Percentiles rank a stretch among this genome's conserved stretches.
These are phyloP conservation scores for Antheraea yamamai DNA, from an alignment of 2,888 invertebrate species.

Conservation along the genomic window DNA sequence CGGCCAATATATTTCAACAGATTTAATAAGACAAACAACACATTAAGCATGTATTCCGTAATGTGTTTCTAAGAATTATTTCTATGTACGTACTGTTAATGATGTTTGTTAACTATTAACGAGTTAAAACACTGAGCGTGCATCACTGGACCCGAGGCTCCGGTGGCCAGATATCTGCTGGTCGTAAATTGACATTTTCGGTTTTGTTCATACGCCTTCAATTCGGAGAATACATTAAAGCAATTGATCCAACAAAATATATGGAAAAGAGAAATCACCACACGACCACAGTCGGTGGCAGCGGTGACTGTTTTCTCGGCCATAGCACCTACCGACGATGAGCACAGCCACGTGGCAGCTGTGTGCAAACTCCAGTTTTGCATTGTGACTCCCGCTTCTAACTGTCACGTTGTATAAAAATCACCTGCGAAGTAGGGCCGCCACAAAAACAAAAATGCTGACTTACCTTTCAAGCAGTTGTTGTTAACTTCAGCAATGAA, in stretches of 20 bases:
- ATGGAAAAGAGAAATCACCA: constrained; percentile 25
- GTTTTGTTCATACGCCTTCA: neutral
- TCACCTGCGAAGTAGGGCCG: neutral
- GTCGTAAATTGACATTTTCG: neutral
- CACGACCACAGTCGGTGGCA: neutral
- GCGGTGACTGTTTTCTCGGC: neutral
- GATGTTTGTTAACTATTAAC: constrained; percentile 25
- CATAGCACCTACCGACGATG: neutral
- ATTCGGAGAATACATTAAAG: neutral
- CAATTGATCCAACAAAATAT: neutral
- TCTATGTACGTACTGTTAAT: constrained; percentile 16
- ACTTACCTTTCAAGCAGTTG: constrained; percentile 63
- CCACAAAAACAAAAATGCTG: neutral
- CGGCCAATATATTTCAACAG: neutral
- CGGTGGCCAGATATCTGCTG: neutral
- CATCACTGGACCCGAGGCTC: no score
- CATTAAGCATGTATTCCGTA: neutral
- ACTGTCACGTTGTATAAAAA: neutral
- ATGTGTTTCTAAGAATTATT: constrained; percentile 8
- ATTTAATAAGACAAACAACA: constrained; percentile 12
- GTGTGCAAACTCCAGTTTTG: no score
- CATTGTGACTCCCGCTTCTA: neutral
- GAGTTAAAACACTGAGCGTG: neutral
- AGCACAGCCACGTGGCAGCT: neutral
- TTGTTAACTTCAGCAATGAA: constrained; percentile 71